phyloP scores from a whole-genome alignment of 2,113 vertebrate genomes.

The Mustela lutreola region DNA sequence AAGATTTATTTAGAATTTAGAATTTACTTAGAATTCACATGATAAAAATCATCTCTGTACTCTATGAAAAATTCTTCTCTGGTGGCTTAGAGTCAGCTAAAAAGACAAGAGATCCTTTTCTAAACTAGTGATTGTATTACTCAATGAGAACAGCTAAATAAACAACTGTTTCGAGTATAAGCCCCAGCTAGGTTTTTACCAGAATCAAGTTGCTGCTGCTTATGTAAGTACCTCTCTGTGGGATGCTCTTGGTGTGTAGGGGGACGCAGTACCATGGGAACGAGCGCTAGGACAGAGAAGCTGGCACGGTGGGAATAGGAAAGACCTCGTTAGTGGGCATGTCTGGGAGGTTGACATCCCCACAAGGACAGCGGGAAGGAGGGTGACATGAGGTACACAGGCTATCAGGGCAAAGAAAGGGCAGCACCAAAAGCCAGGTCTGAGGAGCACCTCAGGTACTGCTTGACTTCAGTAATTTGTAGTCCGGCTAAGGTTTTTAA shows the following conservation, averaged over 20 bases:
- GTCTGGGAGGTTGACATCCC: neutral
- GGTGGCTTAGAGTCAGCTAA: neutral
- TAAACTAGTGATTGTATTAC: neutral
- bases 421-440: neutral
- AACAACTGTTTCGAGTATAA: neutral
- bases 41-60: neutral
- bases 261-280: accelerated
- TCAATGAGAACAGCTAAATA: neutral
- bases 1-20: neutral
- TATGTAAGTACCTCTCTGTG: neutral
- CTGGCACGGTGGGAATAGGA: accelerated
- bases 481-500: neutral
- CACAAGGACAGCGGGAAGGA: too few relatives aligned
- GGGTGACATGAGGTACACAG: too few relatives aligned
- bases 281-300: neutral
- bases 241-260: neutral
- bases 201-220: neutral
- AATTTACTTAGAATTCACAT: neutral
- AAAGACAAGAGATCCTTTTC: neutral
- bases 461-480: neutral
- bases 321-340: neutral
- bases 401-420: neutral
- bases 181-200: neutral
- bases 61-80: neutral
- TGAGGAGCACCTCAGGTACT: neutral